A percentile compares a stretch with the other conserved stretches of the same genome.
Evolutionary conservation across 2,888 invertebrate genomes (phyloP).

Genomic region (Podotricha telesiphe): DNA sequence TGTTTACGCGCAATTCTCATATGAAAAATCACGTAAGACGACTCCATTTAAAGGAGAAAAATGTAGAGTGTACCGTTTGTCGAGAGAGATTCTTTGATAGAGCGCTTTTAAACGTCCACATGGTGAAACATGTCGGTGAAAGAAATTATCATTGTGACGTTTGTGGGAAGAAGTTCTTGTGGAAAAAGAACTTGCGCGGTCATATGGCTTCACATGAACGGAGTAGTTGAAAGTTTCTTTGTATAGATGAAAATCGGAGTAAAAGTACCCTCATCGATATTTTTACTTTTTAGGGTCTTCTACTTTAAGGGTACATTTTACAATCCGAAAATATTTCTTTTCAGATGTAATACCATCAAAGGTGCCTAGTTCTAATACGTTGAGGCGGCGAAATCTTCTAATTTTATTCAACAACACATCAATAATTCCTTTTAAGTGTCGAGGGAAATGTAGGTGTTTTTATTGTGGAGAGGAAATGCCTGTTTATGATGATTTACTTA

Average conservation of each 20-base stretch:
- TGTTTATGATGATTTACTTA: conserved; percentile 54
- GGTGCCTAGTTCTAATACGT: conserved; percentile 53
- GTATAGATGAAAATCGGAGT: conserved; percentile 10
- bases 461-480: conserved; percentile 65
- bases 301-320: conserved; percentile 44
- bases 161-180: conserved; percentile 80
- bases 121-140: conserved; percentile 74
- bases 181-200: conserved; percentile 79
- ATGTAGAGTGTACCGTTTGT: conserved; percentile 58
- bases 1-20: conserved; percentile 56
- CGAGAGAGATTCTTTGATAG: conserved; percentile 58
- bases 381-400: conserved; percentile 61
- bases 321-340: conserved; percentile 64
- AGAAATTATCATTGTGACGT: conserved; percentile 78
- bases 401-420: conserved; percentile 73
- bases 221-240: conserved; percentile 26
- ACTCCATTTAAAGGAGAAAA: conserved; percentile 58
- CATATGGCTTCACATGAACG: conserved; percentile 63
- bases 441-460: conserved; percentile 70
- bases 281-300: background rate
- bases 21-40: conserved; percentile 57
- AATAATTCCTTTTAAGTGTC: conserved; percentile 72
- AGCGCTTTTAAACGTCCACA: conserved; percentile 59
- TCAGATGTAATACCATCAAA: conserved; percentile 66
- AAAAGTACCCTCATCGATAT: conserved; percentile 38